Percentiles rank a stretch among this genome's conserved stretches.
phyloP scores from a whole-genome alignment of 2,797 vertebrate species.

The Siniperca obscura region DNA sequence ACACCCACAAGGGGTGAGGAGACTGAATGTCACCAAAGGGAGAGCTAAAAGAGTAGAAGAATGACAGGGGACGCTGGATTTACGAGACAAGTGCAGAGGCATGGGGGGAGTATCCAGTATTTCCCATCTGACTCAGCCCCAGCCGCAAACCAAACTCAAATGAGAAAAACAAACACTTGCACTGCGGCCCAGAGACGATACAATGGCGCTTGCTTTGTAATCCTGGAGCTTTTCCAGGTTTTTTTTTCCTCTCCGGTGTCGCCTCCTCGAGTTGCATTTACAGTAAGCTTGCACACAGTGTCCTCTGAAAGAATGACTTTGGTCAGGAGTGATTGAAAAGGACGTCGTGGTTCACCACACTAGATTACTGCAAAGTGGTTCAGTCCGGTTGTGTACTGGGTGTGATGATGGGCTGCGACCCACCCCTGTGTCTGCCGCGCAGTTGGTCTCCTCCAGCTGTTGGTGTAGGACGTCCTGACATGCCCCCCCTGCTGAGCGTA shows the following conservation, averaged over 20 bases:
- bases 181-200: conserved; percentile 46
- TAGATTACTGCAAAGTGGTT: conserved; percentile 42
- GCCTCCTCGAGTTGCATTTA: conserved; percentile 20
- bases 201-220: conserved; percentile 53
- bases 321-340: conserved; percentile 59
- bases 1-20: conserved; percentile 31
- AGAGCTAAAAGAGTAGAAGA: conserved; percentile 44
- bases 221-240: conserved; percentile 52
- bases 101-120: conserved; percentile 45
- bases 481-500: conserved; percentile 48
- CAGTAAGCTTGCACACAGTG: conserved; percentile 39
- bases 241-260: conserved; percentile 10
- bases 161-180: conserved; percentile 76
- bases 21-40: conserved; percentile 52
- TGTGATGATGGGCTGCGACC: conserved; percentile 40
- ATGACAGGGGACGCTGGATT: conserved; percentile 58
- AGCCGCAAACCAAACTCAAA: conserved; percentile 68
- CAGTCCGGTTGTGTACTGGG: conserved; percentile 28
- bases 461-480: conserved; percentile 52
- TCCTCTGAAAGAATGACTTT: conserved; percentile 42
- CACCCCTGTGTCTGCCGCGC: conserved; percentile 35
- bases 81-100: conserved; percentile 57
- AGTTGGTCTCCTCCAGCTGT: conserved; percentile 69
- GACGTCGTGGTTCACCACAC: conserved; percentile 60
- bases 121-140: conserved; percentile 66